phyloP scores from a whole-genome alignment of 1,140 invertebrate species.

The Zaprionus davidi region DNA sequence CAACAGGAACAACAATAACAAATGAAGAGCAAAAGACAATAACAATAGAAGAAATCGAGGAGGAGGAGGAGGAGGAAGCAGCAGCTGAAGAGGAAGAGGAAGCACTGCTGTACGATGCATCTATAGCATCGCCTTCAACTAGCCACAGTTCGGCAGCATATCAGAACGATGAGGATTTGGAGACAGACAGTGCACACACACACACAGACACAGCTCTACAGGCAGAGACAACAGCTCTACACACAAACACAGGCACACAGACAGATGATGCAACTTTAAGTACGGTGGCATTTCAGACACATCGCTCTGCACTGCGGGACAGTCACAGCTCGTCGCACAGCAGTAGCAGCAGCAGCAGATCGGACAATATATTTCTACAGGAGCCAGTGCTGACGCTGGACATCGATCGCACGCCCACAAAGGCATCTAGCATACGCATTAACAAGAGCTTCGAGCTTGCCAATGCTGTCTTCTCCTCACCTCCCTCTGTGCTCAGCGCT shows the following conservation, averaged over 20 bases:
- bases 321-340: conserved; percentile 70
- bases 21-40: conserved; percentile 27
- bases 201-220: neutral
- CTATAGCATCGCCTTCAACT: conserved; percentile 48
- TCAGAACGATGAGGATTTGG: conserved; percentile 47
- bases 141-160: conserved; percentile 57
- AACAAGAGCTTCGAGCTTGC: conserved; percentile 78
- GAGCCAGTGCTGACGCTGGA: conserved; percentile 80
- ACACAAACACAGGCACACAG: conserved; percentile 12
- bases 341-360: conserved; percentile 68
- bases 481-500: conserved; percentile 64
- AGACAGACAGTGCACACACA: conserved; percentile 30
- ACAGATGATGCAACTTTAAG: conserved; percentile 19
- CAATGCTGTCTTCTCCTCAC: conserved; percentile 73
- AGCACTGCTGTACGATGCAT: conserved; percentile 56
- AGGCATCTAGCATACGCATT: conserved; percentile 81
- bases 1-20: conserved; percentile 24
- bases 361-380: conserved; percentile 82
- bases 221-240: conserved; percentile 4
- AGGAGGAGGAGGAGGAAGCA: conserved; percentile 26
- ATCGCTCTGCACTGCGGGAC: conserved; percentile 68
- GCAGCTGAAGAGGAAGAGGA: conserved; percentile 52
- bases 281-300: conserved; percentile 60
- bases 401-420: conserved; percentile 81
- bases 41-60: conserved; percentile 42